A percentile compares a stretch with the other conserved stretches of the same genome.
These are phyloP conservation scores for Ridgeia piscesae DNA, from an alignment of 1,140 invertebrate genomes.

Conservation along the genomic window DNA sequence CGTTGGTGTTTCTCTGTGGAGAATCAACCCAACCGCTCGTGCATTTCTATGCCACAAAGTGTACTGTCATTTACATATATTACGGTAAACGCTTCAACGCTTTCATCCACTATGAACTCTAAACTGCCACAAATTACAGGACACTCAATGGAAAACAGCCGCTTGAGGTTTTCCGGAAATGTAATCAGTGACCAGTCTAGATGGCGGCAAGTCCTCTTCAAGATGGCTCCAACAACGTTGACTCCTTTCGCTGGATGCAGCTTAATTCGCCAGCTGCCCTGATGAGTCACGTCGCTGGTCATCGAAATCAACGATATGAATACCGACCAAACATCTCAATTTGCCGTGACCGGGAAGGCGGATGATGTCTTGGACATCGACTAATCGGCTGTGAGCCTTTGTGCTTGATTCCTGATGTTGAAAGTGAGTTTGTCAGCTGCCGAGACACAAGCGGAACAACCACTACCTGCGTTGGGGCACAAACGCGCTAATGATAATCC, in stretches of 20 bases:
- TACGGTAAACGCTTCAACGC: neutral
- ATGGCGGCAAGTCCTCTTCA: neutral
- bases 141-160: neutral
- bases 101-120: neutral
- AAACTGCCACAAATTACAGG: neutral
- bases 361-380: neutral
- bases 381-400: no score
- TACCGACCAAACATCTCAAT: neutral
- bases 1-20: no score
- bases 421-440: neutral
- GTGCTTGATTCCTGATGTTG: neutral
- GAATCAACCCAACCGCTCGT: neutral
- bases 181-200: neutral
- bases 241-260: neutral
- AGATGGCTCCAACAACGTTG: neutral
- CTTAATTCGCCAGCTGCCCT: neutral
- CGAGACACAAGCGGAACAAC: neutral
- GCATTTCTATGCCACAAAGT: neutral
- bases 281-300: neutral
- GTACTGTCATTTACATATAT: neutral
- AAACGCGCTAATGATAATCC: neutral
- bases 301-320: neutral
- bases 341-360: neutral
- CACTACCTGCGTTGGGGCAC: neutral
- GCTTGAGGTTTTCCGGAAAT: neutral